Evolutionary conservation across 2,113 vertebrate genomes (phyloP).

Genomic region (Elanus axillaris): DNA sequence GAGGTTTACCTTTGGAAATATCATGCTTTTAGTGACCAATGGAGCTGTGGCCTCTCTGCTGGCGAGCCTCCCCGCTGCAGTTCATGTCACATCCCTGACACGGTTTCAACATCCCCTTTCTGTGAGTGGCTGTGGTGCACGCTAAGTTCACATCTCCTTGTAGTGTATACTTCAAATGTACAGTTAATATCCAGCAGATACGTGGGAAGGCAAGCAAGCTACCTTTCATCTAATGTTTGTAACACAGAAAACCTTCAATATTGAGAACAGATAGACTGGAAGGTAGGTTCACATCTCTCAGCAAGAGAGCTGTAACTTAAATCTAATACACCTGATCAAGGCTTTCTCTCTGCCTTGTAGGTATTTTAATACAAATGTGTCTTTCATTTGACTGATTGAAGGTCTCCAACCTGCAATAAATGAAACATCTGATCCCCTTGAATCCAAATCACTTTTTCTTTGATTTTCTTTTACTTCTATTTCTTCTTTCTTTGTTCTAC

Average conservation of each 20-base stretch:
- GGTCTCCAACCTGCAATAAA: slow-evolving; percentile 91
- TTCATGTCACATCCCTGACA: background rate
- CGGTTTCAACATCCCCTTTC: background rate
- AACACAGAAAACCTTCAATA: slow-evolving; percentile 72
- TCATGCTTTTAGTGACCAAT: rapidly evolving
- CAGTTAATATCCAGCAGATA: slow-evolving; percentile 66
- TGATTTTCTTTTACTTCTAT: slow-evolving; percentile 86
- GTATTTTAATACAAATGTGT: slow-evolving; percentile 87
- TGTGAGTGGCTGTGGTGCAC: background rate
- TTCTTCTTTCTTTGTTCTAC: slow-evolving; percentile 86
- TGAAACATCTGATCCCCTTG: slow-evolving; percentile 95
- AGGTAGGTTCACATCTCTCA: slow-evolving; percentile 78
- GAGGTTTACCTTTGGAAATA: rapidly evolving
- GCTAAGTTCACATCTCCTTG: background rate
- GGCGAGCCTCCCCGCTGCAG: rapidly evolving
- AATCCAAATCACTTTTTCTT: slow-evolving; percentile 89
- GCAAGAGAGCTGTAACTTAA: slow-evolving; percentile 78
- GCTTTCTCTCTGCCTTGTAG: slow-evolving; percentile 78
- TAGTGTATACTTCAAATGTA: background rate
- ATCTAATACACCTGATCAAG: slow-evolving; percentile 74
- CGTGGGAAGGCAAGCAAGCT: slow-evolving; percentile 61
- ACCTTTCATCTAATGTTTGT: slow-evolving; percentile 72
- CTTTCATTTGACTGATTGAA: slow-evolving; percentile 89
- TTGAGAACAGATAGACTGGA: slow-evolving; percentile 75
- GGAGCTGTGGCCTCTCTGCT: background rate